Base-by-base conservation (phyloP, 2,888 invertebrate genomes). In the Ormyrus pomaceus region DNA sequence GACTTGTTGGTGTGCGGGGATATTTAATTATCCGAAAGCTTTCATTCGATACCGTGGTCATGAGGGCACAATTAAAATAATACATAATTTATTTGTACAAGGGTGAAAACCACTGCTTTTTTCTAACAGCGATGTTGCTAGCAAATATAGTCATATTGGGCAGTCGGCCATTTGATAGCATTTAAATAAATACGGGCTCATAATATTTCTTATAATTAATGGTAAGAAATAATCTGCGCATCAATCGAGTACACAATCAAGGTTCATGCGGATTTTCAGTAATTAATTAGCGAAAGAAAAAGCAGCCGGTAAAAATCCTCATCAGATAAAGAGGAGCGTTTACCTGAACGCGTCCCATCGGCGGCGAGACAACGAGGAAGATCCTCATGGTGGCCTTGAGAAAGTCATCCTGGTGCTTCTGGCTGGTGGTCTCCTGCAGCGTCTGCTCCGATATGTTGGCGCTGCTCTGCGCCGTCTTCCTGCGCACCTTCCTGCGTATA, bases 361-460 rank as follows among this genome's bases (percentile, higher is more conserved):
- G 95, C 71, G 95, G 95, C 78, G 95, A 95, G 11, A 95, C 95
- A 80, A 95, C 94, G 85, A 95, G 91, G 88, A 95, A 95, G 86
- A 95, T 95, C 91, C 94, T 93, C 95, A 95, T 95, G 82, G 95
- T 94, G 75, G 95, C 94, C 85, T 94, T 93, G 82, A 95, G 91
- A 87, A 95, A 95, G 88, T 95, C 94, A 88, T 94, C 94, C 77
- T 94, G 92, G 86, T 93, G 93, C 82, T 86, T 87, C 59, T 77
- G 80, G 9, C 11, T 69, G 6, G 68, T 46, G n/a, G 19, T 48
- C 56, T 75, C 75, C 34, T 71, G 75, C 34, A 75, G 62, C 45
- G 78, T 55, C 53, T 84, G 85, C 81, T 86, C 86, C 34, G 85
- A 84, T 45, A 87, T 85, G 80, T 86, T 87, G 69, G 84, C 85